Evolutionary conservation across 53 echinoderm and acorn worm genomes (phyloP), one percentile per base, ranked within the genome.

Genomic region (Antedon mediterranea): DNA sequence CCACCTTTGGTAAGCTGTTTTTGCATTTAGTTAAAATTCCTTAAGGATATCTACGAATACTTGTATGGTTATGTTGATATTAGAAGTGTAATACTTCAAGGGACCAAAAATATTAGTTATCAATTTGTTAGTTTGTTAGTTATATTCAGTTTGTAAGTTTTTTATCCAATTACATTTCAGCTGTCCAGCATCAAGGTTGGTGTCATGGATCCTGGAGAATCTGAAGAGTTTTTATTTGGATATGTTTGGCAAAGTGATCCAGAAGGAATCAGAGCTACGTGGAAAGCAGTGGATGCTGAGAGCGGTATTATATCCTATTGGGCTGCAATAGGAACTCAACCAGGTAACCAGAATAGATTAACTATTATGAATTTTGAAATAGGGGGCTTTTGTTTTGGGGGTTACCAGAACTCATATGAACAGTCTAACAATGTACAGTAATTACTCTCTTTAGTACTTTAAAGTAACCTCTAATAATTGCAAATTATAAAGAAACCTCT

Each of bases 241-340:
- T 87, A 76, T 77, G 31, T 87, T 28, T 79, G 76, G 32, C 83
- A 83, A 41, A 87, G 71, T 29, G 83, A 84, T n/a, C 34, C 7
- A 28, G 71, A 31, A 29, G 83, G 77, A 0, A 87, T 87, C 30
- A 31, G 43, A 71, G 87, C 87, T 26, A 83, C 87, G 18, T 87
- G 87, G 87, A 43, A 31, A 28, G 87, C 43, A 32, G 71, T 75
- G 30, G 87, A 87, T 77, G 43, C 77, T 28, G 74, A 87, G 73
- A 83, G 83, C 73, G 76, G 77, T 11, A 81, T 87, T 28, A 79
- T 76, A 73, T 71, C 43, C 76, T 87, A 87, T 80, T 87, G 84
- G 87, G 84, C 80, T 4, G 83, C 87, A 0, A 80, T 87, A 0
- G 87, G 83, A 80, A 84, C 83, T 30, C 31, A 75, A 37, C 87